Conservation (phyloP, 2,113 vertebrate genomes). For the Hemicordylus capensis region DNA sequence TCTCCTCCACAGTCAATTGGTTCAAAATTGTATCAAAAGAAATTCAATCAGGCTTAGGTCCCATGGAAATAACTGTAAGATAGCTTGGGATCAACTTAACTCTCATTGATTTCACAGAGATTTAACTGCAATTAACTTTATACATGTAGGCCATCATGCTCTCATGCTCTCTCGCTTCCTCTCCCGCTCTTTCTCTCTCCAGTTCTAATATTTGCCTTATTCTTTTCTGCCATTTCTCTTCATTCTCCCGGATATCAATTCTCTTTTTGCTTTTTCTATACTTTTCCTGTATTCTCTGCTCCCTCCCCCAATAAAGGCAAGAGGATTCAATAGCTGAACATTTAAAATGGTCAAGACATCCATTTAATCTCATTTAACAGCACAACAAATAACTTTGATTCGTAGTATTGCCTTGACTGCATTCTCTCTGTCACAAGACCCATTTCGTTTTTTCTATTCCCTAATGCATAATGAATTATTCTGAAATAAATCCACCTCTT, state of each 20-base stretch:
- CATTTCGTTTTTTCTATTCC: background rate
- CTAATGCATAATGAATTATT: background rate
- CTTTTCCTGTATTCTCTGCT: background rate
- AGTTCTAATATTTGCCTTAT: too few species aligned
- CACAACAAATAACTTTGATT: background rate
- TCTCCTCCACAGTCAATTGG: background rate
- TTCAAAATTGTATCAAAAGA: background rate
- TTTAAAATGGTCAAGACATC: background rate
- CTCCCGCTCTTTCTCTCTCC: too few species aligned
- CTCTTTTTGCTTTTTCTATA: background rate
- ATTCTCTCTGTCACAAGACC: background rate
- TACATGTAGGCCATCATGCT: too few species aligned
- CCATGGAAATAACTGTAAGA: too few species aligned
- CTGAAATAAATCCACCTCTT: background rate
- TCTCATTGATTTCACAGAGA: background rate
- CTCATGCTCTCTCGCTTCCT: too few species aligned
- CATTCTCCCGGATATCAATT: background rate
- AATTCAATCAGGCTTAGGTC: background rate
- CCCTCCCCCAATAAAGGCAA: background rate
- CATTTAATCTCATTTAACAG: background rate
- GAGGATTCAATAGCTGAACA: background rate
- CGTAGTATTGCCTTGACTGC: background rate
- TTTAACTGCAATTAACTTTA: too few species aligned
- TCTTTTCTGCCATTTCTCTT: background rate
- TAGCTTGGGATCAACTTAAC: background rate